phyloP scores from a whole-genome alignment of 1,140 invertebrate species.

The Eciton burchellii region DNA sequence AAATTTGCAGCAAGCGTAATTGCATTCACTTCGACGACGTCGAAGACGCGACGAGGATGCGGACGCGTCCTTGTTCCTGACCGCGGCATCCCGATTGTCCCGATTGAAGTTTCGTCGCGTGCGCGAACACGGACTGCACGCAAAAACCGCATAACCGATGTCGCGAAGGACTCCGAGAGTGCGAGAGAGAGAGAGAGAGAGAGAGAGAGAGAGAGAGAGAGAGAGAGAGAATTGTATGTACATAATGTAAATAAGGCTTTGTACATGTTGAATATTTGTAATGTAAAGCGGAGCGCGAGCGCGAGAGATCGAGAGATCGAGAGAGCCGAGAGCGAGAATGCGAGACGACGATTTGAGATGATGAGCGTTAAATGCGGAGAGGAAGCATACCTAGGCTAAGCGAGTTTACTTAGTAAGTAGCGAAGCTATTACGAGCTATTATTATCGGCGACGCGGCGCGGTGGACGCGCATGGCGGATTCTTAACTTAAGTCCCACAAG shows the following conservation, averaged over 20 bases:
- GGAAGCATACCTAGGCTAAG: constrained; percentile 75
- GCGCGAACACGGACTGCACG: constrained; percentile 36
- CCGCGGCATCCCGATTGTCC: constrained; percentile 5
- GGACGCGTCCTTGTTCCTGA: constrained; percentile 6
- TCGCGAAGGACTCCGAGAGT: constrained; percentile 66
- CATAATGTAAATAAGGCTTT: constrained; percentile 85
- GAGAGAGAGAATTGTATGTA: constrained; percentile 74
- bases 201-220: constrained; percentile 4
- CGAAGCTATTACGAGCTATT: constrained; percentile 75
- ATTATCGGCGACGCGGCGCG: constrained; percentile 73
- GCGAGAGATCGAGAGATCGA: constrained; percentile 55
- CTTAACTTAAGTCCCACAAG: constrained; percentile 83
- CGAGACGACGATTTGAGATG: constrained; percentile 8
- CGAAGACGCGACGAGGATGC: constrained; percentile 24
- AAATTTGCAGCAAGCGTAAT: background rate
- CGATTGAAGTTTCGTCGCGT: constrained; percentile 30
- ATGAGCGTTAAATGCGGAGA: constrained; percentile 74
- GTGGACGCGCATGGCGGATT: constrained; percentile 74
- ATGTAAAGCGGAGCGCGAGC: constrained; percentile 79
- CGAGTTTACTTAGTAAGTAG: constrained; percentile 80
- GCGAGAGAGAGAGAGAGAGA: constrained; percentile 7
- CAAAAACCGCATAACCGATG: constrained; percentile 52
- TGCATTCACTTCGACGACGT: background rate
- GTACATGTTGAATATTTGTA: constrained; percentile 85
- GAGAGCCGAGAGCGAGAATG: constrained; percentile 63